These are phyloP conservation scores for Anthonomus grandis DNA, from an alignment of 1,140 invertebrate species.

Conservation along the genomic window DNA sequence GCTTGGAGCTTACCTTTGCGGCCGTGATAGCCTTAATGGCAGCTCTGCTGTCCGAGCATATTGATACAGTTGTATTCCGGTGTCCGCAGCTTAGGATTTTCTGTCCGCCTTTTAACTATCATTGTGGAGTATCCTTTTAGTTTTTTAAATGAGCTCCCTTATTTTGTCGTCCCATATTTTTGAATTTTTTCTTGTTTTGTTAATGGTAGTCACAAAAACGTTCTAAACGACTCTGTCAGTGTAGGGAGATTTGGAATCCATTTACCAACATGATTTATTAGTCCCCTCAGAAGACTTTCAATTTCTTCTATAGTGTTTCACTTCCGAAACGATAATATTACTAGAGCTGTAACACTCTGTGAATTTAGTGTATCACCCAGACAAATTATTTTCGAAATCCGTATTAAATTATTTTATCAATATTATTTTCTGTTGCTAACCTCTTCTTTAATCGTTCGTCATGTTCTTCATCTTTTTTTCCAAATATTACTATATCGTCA, in stretches of 20 bases:
- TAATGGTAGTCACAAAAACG: constrained; percentile 24
- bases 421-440: constrained; percentile 32
- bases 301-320: constrained; percentile 28
- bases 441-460: constrained; percentile 37
- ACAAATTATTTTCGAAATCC: constrained; percentile 34
- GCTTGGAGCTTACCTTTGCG: no score
- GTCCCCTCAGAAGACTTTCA: constrained; percentile 25
- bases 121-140: constrained; percentile 10
- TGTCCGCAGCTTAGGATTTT: no score
- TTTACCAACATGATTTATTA: constrained; percentile 27
- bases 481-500: constrained; percentile 46
- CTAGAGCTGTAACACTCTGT: constrained; percentile 29
- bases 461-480: constrained; percentile 22
- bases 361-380: constrained; percentile 34
- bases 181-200: constrained; percentile 22
- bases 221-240: constrained; percentile 33
- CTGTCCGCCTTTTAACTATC: no score
- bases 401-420: constrained; percentile 36
- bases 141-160: constrained; percentile 20
- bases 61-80: no score
- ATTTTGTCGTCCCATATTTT: constrained; percentile 38
- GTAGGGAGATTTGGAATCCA: constrained; percentile 43
- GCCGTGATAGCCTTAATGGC: no score
- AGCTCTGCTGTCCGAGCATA: no score
- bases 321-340: constrained; percentile 3